phyloP scores from a whole-genome alignment of 2,113 vertebrate species.

The Opisthocomus hoazin region DNA sequence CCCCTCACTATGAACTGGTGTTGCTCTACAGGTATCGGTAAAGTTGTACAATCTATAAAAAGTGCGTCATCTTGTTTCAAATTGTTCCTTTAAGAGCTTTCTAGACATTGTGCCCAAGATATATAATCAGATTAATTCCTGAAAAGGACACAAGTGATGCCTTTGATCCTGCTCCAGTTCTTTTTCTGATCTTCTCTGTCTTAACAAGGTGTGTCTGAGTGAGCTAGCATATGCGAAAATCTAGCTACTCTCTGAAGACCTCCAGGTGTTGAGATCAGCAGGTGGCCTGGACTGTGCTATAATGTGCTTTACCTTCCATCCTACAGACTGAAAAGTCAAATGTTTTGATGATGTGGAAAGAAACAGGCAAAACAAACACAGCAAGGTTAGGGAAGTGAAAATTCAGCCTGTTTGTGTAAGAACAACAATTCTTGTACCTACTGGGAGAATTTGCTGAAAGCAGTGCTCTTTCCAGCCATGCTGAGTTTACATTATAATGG shows the following conservation, averaged over 20 bases:
- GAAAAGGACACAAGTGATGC: not conserved
- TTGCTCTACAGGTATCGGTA: not conserved
- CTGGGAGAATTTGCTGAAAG: not conserved
- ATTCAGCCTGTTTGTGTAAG: not conserved
- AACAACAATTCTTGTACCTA: not conserved
- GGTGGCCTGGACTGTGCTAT: not conserved
- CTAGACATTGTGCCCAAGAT: not conserved
- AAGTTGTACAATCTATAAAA: not conserved
- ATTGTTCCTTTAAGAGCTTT: not conserved
- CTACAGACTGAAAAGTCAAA: not conserved
- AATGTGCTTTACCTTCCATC: not conserved
- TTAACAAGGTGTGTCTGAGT: too few species aligned
- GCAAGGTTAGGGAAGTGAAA: not conserved
- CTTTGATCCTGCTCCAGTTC: not conserved
- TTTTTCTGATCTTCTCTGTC: not conserved
- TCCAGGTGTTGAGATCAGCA: not conserved
- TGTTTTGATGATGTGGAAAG: not conserved
- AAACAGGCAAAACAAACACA: not conserved
- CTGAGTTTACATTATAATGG: not conserved
- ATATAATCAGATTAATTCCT: not conserved
- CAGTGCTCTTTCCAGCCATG: not conserved
- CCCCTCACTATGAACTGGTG: rapidly evolving
- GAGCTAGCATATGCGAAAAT: rapidly evolving
- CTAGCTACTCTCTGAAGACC: not conserved
- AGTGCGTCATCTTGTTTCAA: not conserved